Evolutionary conservation across 35 echinoderm and acorn worm species (phyloP).

Genomic region (Heliocidaris erythrogramma): DNA sequence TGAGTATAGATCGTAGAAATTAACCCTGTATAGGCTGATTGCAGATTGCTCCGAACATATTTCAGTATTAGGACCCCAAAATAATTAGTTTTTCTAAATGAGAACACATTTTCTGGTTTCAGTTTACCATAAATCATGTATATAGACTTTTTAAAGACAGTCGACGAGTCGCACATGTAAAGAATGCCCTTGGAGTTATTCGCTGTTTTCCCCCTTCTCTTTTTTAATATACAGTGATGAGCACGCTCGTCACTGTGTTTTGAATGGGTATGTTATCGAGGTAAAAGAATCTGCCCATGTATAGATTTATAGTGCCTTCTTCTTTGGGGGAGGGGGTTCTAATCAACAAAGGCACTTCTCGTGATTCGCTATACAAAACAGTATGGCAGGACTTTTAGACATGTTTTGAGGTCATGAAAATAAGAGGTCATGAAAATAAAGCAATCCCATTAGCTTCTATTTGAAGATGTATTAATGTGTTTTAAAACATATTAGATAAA

Average conservation of each 20-base stretch:
- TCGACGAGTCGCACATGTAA: too few relatives aligned
- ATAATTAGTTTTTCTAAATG: too few relatives aligned
- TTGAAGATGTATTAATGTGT: background rate
- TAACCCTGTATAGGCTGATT: too few relatives aligned
- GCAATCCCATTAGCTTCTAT: background rate
- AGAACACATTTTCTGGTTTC: too few relatives aligned
- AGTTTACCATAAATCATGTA: too few relatives aligned
- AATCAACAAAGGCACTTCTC: background rate
- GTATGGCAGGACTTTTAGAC: background rate
- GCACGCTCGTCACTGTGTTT: background rate
- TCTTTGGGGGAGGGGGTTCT: background rate
- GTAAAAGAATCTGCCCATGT: background rate
- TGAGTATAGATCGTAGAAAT: too few relatives aligned
- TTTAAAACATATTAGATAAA: background rate
- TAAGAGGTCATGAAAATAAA: background rate
- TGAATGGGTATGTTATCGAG: background rate
- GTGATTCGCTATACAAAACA: background rate
- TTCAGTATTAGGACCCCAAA: too few relatives aligned
- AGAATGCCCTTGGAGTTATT: too few relatives aligned
- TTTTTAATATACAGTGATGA: background rate
- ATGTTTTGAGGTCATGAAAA: too few relatives aligned
- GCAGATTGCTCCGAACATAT: too few relatives aligned
- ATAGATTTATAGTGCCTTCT: background rate
- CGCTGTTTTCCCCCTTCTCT: too few relatives aligned
- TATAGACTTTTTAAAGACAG: too few relatives aligned